These are phyloP conservation scores for Copsychus sechellarum DNA, from an alignment of 2,113 vertebrate genomes.

Conservation along the genomic window DNA sequence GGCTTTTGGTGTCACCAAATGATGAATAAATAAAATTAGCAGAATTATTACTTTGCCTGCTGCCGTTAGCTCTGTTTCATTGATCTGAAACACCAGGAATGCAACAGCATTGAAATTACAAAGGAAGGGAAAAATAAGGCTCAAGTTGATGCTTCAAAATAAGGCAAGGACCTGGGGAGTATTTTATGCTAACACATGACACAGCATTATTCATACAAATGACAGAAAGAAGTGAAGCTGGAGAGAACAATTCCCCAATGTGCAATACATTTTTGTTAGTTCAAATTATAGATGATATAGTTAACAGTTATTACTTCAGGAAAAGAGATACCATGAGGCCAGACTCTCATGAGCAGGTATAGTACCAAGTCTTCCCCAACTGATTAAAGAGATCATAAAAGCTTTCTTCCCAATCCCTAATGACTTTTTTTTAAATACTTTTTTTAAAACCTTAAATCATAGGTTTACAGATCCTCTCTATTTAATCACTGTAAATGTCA, in stretches of 20 bases:
- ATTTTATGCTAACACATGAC: not conserved
- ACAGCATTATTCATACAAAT: not conserved
- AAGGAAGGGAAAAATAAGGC: not conserved
- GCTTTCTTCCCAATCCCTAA: not conserved
- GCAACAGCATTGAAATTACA: not conserved
- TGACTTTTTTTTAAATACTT: not conserved
- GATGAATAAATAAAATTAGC: not conserved
- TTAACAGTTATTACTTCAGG: not conserved
- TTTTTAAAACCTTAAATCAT: not conserved
- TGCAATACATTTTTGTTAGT: slow-evolving; percentile 22
- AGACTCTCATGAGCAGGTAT: not conserved
- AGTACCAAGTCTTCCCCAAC: not conserved
- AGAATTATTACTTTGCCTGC: not conserved
- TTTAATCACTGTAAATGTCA: slow-evolving; percentile 29
- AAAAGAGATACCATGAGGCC: not conserved
- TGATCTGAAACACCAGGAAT: not conserved
- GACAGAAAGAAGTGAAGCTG: slow-evolving; percentile 20
- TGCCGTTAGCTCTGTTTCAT: not conserved
- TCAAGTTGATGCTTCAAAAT: not conserved
- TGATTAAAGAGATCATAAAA: not conserved
- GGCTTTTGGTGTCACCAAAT: not conserved
- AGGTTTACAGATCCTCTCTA: not conserved
- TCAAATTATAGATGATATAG: not conserved
- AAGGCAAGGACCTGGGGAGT: not conserved
- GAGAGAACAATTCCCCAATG: slow-evolving; percentile 28